Conservation (phyloP, 2,888 invertebrate genomes). For the Gastracanthus pulcherrimus region DNA sequence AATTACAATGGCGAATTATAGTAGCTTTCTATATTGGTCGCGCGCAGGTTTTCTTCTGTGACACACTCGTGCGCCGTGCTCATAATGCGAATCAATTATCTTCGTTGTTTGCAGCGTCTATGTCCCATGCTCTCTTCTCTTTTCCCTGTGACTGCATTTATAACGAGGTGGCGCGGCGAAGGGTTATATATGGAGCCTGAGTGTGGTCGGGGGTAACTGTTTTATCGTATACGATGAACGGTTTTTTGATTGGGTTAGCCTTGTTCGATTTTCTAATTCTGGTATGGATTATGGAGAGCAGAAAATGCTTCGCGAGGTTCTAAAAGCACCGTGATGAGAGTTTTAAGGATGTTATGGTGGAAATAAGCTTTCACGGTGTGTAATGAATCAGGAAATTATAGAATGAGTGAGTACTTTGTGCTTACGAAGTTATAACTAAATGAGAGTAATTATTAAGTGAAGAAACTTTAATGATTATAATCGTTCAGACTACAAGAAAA, state of each 20-base stretch:
- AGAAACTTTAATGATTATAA: too few relatives aligned
- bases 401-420: too few relatives aligned
- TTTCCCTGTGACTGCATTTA: conserved; percentile 11
- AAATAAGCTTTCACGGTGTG: too few relatives aligned
- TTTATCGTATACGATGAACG: neutral
- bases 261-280: neutral
- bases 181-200: neutral
- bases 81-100: conserved; percentile 44
- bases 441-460: too few relatives aligned
- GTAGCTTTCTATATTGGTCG: conserved; percentile 24
- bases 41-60: conserved; percentile 28
- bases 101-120: conserved; percentile 21
- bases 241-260: neutral
- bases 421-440: too few relatives aligned
- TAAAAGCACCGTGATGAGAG: too few relatives aligned
- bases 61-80: neutral
- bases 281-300: neutral
- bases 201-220: neutral
- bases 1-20: conserved; percentile 43
- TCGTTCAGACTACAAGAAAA: too few relatives aligned
- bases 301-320: too few relatives aligned
- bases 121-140: neutral
- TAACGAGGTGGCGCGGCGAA: conserved; percentile 6
- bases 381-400: too few relatives aligned
- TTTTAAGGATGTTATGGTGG: too few relatives aligned